Percentiles rank a stretch among this genome's conserved stretches.
Conservation (phyloP, 2,797 vertebrate genomes). For the Anabas testudineus region DNA sequence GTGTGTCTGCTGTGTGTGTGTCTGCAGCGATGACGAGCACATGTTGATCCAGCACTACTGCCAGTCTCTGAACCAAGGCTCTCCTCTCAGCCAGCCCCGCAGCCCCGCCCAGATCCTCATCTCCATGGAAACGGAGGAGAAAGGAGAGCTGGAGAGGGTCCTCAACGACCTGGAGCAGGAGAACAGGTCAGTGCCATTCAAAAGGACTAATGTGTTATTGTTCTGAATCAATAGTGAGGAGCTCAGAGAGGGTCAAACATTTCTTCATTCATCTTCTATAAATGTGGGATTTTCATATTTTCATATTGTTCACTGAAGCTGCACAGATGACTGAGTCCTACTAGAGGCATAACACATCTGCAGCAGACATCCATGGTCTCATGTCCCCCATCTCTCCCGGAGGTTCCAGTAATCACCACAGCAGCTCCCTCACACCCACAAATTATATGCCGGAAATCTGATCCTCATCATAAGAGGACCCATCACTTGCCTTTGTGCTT, state of each 20-base stretch:
- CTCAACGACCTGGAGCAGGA: constrained; percentile 97
- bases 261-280: neutral
- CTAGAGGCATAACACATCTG: too few relatives aligned
- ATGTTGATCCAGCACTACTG: constrained; percentile 99
- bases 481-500: too few relatives aligned
- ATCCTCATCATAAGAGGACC: too few relatives aligned
- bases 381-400: too few relatives aligned
- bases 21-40: constrained; percentile 98
- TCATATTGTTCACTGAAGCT: too few relatives aligned
- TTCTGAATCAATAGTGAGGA: neutral
- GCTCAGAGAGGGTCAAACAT: neutral
- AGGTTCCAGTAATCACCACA: too few relatives aligned
- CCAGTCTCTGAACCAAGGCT: constrained; percentile 99
- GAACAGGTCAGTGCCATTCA: constrained; percentile 88
- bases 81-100: constrained; percentile 97
- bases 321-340: too few relatives aligned
- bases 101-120: constrained; percentile 99
- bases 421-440: too few relatives aligned
- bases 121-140: constrained; percentile 98
- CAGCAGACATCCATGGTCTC: too few relatives aligned
- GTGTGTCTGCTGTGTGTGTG: constrained; percentile 34
- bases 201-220: neutral
- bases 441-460: too few relatives aligned
- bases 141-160: constrained; percentile 97
- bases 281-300: neutral